Conservation (phyloP, 2,113 vertebrate genomes). For the Spheniscus mendiculus region DNA sequence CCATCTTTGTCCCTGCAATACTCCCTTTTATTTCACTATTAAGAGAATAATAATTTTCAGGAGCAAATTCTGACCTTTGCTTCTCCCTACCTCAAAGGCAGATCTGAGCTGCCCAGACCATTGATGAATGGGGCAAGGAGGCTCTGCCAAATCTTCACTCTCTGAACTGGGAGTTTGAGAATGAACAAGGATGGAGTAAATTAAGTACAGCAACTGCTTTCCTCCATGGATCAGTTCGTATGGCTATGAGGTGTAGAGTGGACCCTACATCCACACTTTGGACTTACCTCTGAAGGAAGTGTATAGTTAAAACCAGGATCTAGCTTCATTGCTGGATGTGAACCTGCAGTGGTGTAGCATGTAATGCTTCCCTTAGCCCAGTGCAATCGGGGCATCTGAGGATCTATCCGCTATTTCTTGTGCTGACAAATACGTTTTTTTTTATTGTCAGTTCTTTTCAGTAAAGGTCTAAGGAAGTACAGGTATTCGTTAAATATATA, state of each 20-base stretch:
- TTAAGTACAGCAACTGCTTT: not conserved
- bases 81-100: not conserved
- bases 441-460: not conserved
- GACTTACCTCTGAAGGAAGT: not conserved
- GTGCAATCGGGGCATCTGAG: not conserved
- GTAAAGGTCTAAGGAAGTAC: not conserved
- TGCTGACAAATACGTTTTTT: fast-evolving
- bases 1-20: not conserved
- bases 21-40: not conserved
- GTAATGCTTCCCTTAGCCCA: not conserved
- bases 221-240: not conserved
- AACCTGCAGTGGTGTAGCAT: not conserved
- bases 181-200: not conserved
- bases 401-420: not conserved
- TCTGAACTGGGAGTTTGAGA: not conserved
- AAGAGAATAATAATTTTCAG: not conserved
- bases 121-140: not conserved
- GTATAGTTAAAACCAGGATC: not conserved
- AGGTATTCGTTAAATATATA: not conserved
- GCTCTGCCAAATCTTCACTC: not conserved
- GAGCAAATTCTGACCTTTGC: not conserved
- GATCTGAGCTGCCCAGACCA: not conserved
- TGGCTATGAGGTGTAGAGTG: not conserved
- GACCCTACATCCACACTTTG: not conserved
- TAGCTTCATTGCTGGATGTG: not conserved